Percentiles rank a stretch among this genome's conserved stretches.
phyloP scores from a whole-genome alignment of 2,888 invertebrate genomes.

The Tiphia femorata region DNA sequence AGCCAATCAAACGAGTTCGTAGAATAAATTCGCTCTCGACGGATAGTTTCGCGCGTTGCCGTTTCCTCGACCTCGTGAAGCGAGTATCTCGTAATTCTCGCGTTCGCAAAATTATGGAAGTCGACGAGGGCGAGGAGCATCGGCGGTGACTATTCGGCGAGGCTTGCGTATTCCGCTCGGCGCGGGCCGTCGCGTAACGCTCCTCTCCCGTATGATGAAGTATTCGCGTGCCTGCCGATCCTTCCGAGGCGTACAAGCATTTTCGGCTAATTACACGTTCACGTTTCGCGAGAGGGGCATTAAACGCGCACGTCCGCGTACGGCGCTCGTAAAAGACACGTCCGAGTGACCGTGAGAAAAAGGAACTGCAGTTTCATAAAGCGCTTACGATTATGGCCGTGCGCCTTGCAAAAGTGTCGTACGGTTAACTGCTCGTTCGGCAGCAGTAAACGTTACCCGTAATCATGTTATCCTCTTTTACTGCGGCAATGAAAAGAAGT shows the following conservation, averaged over 20 bases:
- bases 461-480: constrained; percentile 46
- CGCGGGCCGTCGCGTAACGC: background rate
- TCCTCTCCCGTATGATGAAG: background rate
- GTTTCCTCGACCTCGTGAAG: too few species aligned
- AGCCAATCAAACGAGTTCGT: too few species aligned
- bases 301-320: constrained; percentile 20
- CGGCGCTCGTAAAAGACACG: constrained; percentile 37
- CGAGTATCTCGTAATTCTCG: too few species aligned
- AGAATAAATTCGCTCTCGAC: too few species aligned
- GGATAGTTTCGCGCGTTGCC: too few species aligned
- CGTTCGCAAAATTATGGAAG: too few species aligned
- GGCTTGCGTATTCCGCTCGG: too few species aligned
- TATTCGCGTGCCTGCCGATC: constrained; percentile 9
- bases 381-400: constrained; percentile 33
- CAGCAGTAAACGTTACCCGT: constrained; percentile 40
- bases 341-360: constrained; percentile 29
- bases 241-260: constrained; percentile 1
- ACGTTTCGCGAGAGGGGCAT: constrained; percentile 22
- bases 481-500: constrained; percentile 39
- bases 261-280: constrained; percentile 29
- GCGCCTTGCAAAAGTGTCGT: constrained; percentile 32
- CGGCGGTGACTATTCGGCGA: too few species aligned
- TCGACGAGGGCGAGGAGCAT: too few species aligned
- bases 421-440: constrained; percentile 45
- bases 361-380: constrained; percentile 34